A percentile compares a stretch with the other conserved stretches of the same genome.
phyloP scores from a whole-genome alignment of 2,888 invertebrate genomes.

The Diabrotica balteata region DNA sequence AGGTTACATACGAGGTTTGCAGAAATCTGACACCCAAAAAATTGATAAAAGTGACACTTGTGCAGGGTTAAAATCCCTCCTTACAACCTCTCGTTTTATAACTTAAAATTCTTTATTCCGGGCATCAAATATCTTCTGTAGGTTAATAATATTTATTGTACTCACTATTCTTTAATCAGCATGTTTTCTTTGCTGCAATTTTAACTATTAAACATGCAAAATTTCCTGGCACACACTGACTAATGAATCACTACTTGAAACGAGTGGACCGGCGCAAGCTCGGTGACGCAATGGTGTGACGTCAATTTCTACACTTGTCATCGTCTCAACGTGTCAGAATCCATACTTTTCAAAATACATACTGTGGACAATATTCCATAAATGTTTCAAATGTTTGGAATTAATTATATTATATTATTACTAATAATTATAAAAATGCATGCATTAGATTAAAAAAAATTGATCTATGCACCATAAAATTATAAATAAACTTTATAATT shows the following conservation, averaged over 20 bases:
- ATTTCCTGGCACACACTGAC: constrained; percentile 47
- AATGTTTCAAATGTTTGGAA: too few species aligned
- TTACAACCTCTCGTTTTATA: constrained; percentile 24
- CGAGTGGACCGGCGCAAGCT: constrained; percentile 67
- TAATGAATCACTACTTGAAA: constrained; percentile 64
- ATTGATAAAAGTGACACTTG: constrained; percentile 36
- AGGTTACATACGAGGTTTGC: constrained; percentile 7
- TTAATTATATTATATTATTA: too few species aligned
- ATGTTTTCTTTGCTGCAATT: constrained; percentile 61
- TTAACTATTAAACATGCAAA: constrained; percentile 44
- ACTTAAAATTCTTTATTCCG: constrained; percentile 9
- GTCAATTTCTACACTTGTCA: constrained; percentile 57
- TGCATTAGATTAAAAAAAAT: too few species aligned
- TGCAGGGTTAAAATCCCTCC: constrained; percentile 30
- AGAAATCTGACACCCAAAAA: constrained; percentile 34
- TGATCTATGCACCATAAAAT: too few species aligned
- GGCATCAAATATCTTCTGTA: neutral
- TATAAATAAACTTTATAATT: too few species aligned
- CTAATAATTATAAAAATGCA: too few species aligned
- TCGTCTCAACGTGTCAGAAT: constrained; percentile 21
- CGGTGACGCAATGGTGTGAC: constrained; percentile 71
- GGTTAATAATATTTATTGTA: constrained; percentile 48
- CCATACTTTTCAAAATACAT: constrained; percentile 14
- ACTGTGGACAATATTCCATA: neutral
- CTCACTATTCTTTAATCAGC: constrained; percentile 78